Base-by-base conservation (phyloP, 2,797 vertebrate genomes). In the Helicolenus hilgendorfi region DNA sequence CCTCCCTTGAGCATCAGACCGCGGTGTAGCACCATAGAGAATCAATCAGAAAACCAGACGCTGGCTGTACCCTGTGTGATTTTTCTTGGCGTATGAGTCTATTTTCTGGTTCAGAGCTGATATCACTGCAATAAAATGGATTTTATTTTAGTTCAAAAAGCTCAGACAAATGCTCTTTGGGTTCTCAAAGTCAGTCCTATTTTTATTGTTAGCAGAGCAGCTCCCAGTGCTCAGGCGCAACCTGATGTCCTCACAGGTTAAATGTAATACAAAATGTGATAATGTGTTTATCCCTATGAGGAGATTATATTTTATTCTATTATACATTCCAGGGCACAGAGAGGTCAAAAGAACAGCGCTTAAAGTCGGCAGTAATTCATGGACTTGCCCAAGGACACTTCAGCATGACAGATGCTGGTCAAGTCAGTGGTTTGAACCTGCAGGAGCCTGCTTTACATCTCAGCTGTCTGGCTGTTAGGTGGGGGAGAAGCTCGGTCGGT, bases 61-160 rank as follows among this genome's bases (percentile, higher is more conserved):
- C 70, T 72, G 75, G 80, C 88, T 77, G 74, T 71, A 77, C 36
- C 59, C 56, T 72, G 58, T 75, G 60, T 77, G 72, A 87, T 90
- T 92, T 65, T 91, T 86, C 78, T 89, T 75, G 79, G 73, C 75
- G 56, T 82, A 53, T 75, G 84, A 87, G 82, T 89, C 69, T 83
- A 82, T 89, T 94, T 92, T 91, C 83, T 90, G 80, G 73, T 87
- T 91, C 81, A 83, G 82, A 55, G 80, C 77, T 89, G 79, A 89
- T 84, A 84, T 83, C 45, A 18, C 75, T 72, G 41, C 58, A 73
- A 81, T 63, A 69, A 88, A 93, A 88, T 86, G 22, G 65, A 91
- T 90, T 84, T 83, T 82, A 80, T 84, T 90, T 86, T 68, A 60
- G 38, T 76, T 92, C 62, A 56, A 79, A 82, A 82, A 85, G 65